phyloP scores from a whole-genome alignment of 2,888 invertebrate genomes.

The Lasioglossum leucozonium region DNA sequence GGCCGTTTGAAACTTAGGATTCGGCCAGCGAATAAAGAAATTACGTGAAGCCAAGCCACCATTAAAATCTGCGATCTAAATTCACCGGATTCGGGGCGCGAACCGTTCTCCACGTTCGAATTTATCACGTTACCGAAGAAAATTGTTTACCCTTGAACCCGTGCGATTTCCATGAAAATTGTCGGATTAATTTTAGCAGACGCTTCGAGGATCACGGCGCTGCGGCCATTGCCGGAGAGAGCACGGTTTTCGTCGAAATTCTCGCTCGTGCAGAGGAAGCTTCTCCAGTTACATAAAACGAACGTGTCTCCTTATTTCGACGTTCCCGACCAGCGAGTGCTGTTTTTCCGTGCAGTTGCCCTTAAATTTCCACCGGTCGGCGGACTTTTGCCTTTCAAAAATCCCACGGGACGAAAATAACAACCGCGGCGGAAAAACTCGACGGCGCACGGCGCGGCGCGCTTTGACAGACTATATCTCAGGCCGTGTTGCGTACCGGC shows the following conservation, averaged over 20 bases:
- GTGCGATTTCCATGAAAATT: constrained; percentile 35
- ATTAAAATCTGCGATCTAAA: neutral
- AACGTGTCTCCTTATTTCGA: constrained; percentile 36
- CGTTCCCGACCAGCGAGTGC: neutral
- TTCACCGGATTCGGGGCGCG: neutral
- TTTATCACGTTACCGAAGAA: constrained; percentile 1
- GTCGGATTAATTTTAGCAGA: constrained; percentile 37
- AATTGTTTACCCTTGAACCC: constrained; percentile 27
- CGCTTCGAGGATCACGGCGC: neutral
- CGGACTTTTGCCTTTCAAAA: constrained; percentile 12
- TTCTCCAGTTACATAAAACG: constrained; percentile 12
- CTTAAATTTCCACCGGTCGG: constrained; percentile 31
- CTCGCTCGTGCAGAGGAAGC: neutral
- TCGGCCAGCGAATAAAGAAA: neutral
- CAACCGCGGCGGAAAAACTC: neutral
- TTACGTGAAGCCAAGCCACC: neutral
- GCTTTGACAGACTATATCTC: constrained; percentile 32
- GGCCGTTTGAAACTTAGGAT: neutral
- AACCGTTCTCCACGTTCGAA: neutral
- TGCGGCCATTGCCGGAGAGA: neutral
- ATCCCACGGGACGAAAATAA: constrained; percentile 5
- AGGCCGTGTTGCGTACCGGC: neutral
- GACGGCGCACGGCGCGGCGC: neutral
- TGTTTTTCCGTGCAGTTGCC: constrained; percentile 7
- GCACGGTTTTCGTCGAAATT: constrained; percentile 16